Percentiles rank a stretch among this genome's conserved stretches.
Conservation (phyloP, 2,113 vertebrate species). For the Grus americana region DNA sequence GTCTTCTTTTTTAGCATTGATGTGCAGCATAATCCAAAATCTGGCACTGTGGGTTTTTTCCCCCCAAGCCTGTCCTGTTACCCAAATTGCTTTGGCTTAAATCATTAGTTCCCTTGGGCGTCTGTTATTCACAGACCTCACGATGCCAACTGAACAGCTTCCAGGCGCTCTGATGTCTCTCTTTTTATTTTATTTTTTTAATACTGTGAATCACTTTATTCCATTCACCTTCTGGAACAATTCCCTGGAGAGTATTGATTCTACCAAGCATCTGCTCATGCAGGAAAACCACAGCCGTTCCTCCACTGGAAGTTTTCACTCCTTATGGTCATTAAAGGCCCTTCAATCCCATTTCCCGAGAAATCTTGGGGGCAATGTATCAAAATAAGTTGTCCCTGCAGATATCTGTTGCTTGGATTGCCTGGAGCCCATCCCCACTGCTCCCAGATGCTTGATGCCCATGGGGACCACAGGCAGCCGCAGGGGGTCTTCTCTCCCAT, state of each 20-base stretch:
- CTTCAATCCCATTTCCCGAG: neutral
- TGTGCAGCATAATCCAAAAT: slow-evolving; percentile 47
- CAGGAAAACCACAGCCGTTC: neutral
- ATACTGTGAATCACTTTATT: slow-evolving; percentile 58
- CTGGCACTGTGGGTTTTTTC: slow-evolving; percentile 17
- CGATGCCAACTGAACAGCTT: slow-evolving; percentile 62
- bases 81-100: slow-evolving; percentile 70
- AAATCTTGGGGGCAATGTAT: neutral
- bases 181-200: slow-evolving; percentile 60
- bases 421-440: neutral
- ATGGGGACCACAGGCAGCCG: neutral
- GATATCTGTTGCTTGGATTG: neutral
- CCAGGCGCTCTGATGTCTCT: slow-evolving; percentile 67
- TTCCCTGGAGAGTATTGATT: slow-evolving; percentile 40
- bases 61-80: slow-evolving; percentile 61
- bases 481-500: neutral
- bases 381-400: neutral
- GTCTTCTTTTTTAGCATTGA: slow-evolving; percentile 39
- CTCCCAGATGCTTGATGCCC: neutral
- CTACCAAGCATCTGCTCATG: slow-evolving; percentile 2
- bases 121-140: slow-evolving; percentile 52
- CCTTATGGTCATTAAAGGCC: neutral
- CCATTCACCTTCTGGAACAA: slow-evolving; percentile 60
- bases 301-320: neutral
- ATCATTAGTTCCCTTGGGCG: slow-evolving; percentile 63